These are phyloP conservation scores for Pterois miles DNA, from an alignment of 2,797 vertebrate species.

Conservation along the genomic window DNA sequence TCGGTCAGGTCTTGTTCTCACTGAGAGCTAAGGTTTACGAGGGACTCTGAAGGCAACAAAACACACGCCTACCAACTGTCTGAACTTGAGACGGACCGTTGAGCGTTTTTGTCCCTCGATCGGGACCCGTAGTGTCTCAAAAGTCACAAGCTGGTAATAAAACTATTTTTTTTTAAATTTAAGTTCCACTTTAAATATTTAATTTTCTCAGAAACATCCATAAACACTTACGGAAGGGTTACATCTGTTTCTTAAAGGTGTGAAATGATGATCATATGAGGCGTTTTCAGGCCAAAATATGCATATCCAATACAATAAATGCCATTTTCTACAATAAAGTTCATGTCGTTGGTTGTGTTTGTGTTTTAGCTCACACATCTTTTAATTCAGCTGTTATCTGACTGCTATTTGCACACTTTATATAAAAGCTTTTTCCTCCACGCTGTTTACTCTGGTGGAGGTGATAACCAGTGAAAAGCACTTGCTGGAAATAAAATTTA, in stretches of 20 bases:
- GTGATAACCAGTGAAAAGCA: neutral
- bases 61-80: no score
- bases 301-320: neutral
- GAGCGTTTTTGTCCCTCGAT: no score
- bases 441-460: neutral
- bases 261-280: neutral
- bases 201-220: neutral
- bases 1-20: no score
- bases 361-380: no score
- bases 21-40: no score
- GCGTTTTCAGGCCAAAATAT: neutral
- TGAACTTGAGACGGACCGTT: no score
- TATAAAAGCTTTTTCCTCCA: neutral
- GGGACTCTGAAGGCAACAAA: no score
- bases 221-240: no score
- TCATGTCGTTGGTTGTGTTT: neutral
- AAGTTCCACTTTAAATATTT: no score
- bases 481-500: neutral
- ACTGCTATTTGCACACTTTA: neutral
- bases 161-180: no score
- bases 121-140: slow-evolving; percentile 15
- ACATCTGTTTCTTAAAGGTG: neutral
- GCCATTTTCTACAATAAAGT: neutral
- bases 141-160: neutral
- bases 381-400: neutral